Percentiles rank a stretch among this genome's conserved stretches.
Conservation (phyloP, 2,113 vertebrate genomes). For the Junco hyemalis region DNA sequence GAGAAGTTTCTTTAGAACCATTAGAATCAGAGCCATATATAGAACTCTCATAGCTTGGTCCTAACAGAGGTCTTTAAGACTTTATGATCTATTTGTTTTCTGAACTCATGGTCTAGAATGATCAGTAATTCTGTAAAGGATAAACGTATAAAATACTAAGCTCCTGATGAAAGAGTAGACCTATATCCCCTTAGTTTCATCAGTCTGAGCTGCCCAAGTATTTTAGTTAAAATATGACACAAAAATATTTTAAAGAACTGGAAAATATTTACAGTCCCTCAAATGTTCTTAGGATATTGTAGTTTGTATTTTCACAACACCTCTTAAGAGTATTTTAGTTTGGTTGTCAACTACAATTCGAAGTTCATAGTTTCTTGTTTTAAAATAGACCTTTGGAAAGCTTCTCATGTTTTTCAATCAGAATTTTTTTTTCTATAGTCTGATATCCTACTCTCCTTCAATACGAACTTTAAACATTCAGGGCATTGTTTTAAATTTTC, state of each 20-base stretch:
- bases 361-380: background rate
- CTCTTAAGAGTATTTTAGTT: background rate
- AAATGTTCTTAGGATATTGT: background rate
- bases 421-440: background rate
- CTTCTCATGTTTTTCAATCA: background rate
- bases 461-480: background rate
- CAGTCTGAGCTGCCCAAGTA: background rate
- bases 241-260: background rate
- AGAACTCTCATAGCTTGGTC: background rate
- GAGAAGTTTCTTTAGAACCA: background rate
- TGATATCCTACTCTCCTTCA: background rate
- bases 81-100: fast-evolving
- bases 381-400: background rate
- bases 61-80: background rate
- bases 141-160: background rate
- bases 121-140: background rate
- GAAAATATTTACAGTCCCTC: background rate
- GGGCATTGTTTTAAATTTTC: background rate
- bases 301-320: background rate
- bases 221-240: background rate
- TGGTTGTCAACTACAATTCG: background rate
- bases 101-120: background rate
- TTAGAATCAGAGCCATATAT: background rate
- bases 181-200: background rate
- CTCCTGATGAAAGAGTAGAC: background rate